phyloP scores from a whole-genome alignment of 2,888 invertebrate species.

The Orthosia cruda region DNA sequence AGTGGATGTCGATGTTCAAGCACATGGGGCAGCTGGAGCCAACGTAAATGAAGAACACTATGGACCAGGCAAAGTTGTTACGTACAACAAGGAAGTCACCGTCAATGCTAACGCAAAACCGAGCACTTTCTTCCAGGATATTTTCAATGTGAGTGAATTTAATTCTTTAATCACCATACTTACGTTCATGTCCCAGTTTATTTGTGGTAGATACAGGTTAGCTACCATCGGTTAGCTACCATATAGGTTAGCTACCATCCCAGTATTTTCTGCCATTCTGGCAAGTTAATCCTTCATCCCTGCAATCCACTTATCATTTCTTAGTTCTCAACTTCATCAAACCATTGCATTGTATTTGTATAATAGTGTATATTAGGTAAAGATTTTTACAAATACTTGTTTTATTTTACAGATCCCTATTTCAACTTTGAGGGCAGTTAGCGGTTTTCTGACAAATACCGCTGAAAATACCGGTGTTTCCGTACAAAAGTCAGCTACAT shows the following conservation, averaged over 20 bases:
- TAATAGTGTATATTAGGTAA: too few relatives aligned
- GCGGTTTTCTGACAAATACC: slow-evolving; percentile 91
- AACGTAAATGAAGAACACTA: slow-evolving; percentile 64
- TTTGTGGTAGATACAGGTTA: background rate
- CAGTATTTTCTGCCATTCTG: background rate
- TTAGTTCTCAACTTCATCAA: too few relatives aligned
- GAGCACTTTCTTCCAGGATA: slow-evolving; percentile 91
- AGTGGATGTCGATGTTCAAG: slow-evolving; percentile 80
- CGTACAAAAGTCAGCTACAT: slow-evolving; percentile 85
- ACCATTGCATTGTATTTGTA: too few relatives aligned
- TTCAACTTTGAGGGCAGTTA: slow-evolving; percentile 92
- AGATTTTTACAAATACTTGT: background rate
- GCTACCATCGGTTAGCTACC: too few relatives aligned
- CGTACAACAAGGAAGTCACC: slow-evolving; percentile 44
- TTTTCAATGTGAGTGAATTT: slow-evolving; percentile 92
- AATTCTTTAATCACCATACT: background rate
- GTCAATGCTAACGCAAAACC: slow-evolving; percentile 39
- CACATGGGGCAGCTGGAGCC: slow-evolving; percentile 66
- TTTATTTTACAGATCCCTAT: slow-evolving; percentile 92
- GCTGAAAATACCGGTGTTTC: slow-evolving; percentile 85
- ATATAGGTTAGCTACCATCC: background rate
- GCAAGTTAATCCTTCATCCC: too few relatives aligned
- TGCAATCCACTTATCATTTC: too few relatives aligned
- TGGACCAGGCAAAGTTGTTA: slow-evolving; percentile 71
- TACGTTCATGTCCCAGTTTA: background rate